Evolutionary conservation across 2,888 invertebrate genomes (phyloP).

Genomic region (Lymantria dispar): DNA sequence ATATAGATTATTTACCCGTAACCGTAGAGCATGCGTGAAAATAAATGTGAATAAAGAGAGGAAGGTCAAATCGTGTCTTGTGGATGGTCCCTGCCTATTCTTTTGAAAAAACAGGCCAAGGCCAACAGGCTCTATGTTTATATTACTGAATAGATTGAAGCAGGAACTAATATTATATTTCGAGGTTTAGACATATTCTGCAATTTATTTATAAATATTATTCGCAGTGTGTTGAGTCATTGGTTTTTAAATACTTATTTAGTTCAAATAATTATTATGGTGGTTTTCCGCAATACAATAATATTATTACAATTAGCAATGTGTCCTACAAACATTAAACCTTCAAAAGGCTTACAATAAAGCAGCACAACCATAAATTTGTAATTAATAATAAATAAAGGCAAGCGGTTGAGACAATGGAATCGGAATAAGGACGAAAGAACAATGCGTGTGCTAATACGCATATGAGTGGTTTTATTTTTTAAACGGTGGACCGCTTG

Average conservation of each 20-base stretch:
- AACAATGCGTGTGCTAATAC: slow-evolving; percentile 67
- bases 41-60: too few species aligned
- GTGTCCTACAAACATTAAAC: slow-evolving; percentile 36
- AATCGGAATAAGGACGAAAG: slow-evolving; percentile 68
- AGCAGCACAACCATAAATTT: slow-evolving; percentile 59
- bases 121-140: too few species aligned
- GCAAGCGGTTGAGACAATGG: slow-evolving; percentile 63
- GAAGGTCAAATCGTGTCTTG: too few species aligned
- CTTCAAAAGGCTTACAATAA: slow-evolving; percentile 62
- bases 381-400: slow-evolving; percentile 67
- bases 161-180: too few species aligned
- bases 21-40: too few species aligned
- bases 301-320: slow-evolving; percentile 22
- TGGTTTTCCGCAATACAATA: slow-evolving; percentile 38
- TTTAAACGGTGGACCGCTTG: slow-evolving; percentile 49
- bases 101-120: too few species aligned
- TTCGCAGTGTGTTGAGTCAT: too few species aligned
- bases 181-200: too few species aligned
- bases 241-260: slow-evolving; percentile 5
- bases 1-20: too few species aligned
- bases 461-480: slow-evolving; percentile 59
- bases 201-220: too few species aligned
- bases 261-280: slow-evolving; percentile 29
- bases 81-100: too few species aligned
- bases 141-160: too few species aligned